A percentile compares a stretch with the other conserved stretches of the same genome.
Evolutionary conservation across 2,797 vertebrate genomes (phyloP).

Genomic region (Eulemur mongoz): DNA sequence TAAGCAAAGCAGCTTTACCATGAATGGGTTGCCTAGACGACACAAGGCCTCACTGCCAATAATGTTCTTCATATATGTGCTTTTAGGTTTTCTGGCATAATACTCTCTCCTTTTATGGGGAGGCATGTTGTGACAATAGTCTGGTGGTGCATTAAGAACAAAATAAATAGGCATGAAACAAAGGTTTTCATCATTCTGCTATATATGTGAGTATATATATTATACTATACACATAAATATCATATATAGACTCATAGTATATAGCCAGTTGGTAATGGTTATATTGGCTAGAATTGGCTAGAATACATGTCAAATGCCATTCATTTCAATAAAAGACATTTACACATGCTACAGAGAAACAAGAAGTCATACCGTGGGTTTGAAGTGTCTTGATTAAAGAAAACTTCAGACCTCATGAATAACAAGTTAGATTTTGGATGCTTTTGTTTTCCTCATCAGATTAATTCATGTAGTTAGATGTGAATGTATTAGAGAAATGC

Average conservation of each 20-base stretch:
- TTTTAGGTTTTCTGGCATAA: neutral
- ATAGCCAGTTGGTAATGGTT: neutral
- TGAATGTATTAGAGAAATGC: neutral
- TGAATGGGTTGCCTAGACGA: neutral
- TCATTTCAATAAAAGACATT: neutral
- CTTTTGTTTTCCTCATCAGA: neutral
- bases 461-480: neutral
- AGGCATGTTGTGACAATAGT: neutral
- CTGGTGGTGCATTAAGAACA: neutral
- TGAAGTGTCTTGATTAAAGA: neutral
- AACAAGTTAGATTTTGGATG: neutral
- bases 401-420: neutral
- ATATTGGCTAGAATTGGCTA: no score
- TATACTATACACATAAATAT: neutral
- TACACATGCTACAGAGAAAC: neutral
- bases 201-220: neutral
- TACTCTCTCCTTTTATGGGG: fast-evolving
- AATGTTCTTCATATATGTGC: neutral
- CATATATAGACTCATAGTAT: neutral
- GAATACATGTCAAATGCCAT: neutral
- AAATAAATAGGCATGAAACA: neutral
- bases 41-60: no score
- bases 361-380: neutral
- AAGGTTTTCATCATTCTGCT: neutral
- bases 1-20: neutral